Evolutionary conservation across 2,113 vertebrate species (phyloP), one percentile per base, ranked within the genome.

Genomic region (Seriola aureovittata): DNA sequence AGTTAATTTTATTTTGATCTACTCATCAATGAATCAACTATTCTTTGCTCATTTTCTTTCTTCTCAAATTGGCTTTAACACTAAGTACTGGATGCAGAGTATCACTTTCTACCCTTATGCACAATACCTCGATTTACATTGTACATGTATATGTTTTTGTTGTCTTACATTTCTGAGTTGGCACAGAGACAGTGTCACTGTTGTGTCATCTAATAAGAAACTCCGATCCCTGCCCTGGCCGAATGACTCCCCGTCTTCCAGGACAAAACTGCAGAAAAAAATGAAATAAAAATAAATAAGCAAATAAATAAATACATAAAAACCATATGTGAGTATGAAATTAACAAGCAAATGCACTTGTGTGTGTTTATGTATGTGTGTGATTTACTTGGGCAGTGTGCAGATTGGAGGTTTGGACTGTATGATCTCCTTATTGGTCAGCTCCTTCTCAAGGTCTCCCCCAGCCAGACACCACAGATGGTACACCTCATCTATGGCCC

Each of bases 381-480:
- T 48, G 14, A 46, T 63, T 93, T 93, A 99, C 98, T 98, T 98
- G n/a, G 98, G 96, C 65, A 99, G 95, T 0, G 98, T 99, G 94
- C 98, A 99, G 92, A 99, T 86, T 12, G 98, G 97, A 75, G 98
- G 97, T 90, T 99, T 99, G 71, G 98, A 98, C 79, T 96, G 96
- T 93, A 99, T 99, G 66, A 99, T 99, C 92, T 96, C 98, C 90
- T 99, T 98, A 92, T 97, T 99, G 88, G 96, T 96, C 81, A 99
- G 97, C 70, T 99, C 98, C 90, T 98, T 99, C 92, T 99, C 98
- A 88, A 99, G 93, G 93, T 99, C 98, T 86, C 98, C 98, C 75
- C 98, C 98, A 57, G 98, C 98, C 90, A 99, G 95, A 93, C 98
- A 99, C 98, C 98, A 99, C 82, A 99, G 96, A 91, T 99, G 95